Conservation (phyloP, 2,888 invertebrate species). For the Allophyes oxyacanthae region DNA sequence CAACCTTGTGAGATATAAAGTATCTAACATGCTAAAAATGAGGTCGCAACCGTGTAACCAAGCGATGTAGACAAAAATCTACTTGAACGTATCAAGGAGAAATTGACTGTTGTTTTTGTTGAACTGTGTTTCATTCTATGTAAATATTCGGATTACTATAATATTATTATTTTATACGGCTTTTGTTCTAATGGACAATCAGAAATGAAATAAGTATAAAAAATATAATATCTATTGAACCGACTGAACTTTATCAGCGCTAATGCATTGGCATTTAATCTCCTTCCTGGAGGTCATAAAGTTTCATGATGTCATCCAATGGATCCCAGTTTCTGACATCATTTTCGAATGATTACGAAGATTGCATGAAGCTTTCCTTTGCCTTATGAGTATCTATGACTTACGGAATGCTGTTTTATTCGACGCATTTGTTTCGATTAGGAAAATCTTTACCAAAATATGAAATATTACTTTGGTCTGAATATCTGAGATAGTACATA, state of each 20-base stretch:
- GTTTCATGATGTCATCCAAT: slow-evolving; percentile 32
- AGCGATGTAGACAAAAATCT: slow-evolving; percentile 10
- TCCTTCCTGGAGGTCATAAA: slow-evolving; percentile 32
- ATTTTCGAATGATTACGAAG: background rate
- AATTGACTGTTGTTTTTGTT: background rate
- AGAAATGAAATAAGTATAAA: slow-evolving; percentile 22
- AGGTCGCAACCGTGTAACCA: slow-evolving; percentile 14
- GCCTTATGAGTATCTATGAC: background rate
- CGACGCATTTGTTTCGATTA: background rate
- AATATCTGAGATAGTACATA: background rate
- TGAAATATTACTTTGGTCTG: slow-evolving; percentile 2
- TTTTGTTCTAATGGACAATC: slow-evolving; percentile 12
- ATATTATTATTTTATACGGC: background rate
- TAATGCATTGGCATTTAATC: slow-evolving; percentile 33
- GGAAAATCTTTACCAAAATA: background rate
- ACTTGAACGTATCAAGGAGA: slow-evolving; percentile 4
- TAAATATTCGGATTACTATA: background rate
- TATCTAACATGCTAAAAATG: slow-evolving; percentile 23
- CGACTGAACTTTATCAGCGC: slow-evolving; percentile 18
- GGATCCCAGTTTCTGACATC: slow-evolving; percentile 32
- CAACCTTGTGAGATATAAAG: slow-evolving; percentile 40
- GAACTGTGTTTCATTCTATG: background rate
- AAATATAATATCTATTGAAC: slow-evolving; percentile 11
- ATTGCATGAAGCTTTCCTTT: slow-evolving; percentile 4
- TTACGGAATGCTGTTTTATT: background rate